Conservation (phyloP, 2,797 vertebrate genomes). For the Enteromius paludinosus region DNA sequence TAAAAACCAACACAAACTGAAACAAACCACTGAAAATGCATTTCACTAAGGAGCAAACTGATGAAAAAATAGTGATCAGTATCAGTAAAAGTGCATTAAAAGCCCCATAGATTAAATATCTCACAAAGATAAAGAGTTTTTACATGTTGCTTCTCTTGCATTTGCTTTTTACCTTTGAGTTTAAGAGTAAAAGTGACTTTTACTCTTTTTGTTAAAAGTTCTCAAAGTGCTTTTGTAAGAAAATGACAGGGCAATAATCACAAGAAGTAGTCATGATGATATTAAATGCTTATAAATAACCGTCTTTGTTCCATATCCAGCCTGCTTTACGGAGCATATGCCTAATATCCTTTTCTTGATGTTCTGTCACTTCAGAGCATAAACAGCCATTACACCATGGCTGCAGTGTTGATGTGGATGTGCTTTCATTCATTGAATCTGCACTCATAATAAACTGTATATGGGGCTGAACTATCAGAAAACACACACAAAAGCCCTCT, state of each 20-base stretch:
- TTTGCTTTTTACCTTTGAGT: conserved; percentile 39
- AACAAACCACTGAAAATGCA: conserved; percentile 22
- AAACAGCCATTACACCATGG: neutral
- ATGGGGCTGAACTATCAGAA: conserved; percentile 12
- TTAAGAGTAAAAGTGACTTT: conserved; percentile 33
- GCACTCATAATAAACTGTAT: conserved; percentile 1
- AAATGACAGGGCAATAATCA: conserved; percentile 61
- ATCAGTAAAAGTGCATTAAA: conserved; percentile 78
- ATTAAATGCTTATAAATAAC: conserved; percentile 74
- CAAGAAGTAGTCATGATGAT: conserved; percentile 73
- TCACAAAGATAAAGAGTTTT: conserved; percentile 53
- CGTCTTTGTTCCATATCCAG: conserved; percentile 55
- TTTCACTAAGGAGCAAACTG: neutral
- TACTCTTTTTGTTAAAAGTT: conserved; percentile 52
- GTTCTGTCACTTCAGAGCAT: conserved; percentile 21
- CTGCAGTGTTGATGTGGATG: neutral
- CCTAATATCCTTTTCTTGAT: conserved; percentile 36
- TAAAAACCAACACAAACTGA: conserved; percentile 21
- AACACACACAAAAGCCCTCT: conserved; percentile 8
- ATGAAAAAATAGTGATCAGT: conserved; percentile 54
- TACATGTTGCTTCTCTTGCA: conserved; percentile 47
- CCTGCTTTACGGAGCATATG: neutral
- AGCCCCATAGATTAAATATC: conserved; percentile 75
- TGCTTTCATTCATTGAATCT: neutral
- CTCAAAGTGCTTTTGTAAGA: conserved; percentile 78